Conservation (phyloP, 2,113 vertebrate species). For the Gasterosteus aculeatus region DNA sequence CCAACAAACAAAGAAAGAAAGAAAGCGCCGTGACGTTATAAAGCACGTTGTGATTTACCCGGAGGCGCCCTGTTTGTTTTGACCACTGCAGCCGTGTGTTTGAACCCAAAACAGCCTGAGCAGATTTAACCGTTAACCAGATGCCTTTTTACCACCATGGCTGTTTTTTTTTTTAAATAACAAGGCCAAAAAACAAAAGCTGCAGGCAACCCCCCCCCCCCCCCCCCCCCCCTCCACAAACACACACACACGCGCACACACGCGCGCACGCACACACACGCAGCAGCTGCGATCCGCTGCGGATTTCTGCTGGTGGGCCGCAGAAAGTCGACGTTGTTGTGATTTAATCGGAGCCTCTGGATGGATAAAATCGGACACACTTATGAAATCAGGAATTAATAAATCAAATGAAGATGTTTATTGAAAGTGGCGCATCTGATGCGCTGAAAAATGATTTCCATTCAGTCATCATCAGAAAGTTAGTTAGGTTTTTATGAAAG, state of each 20-base stretch:
- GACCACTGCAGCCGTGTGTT: conserved; percentile 61
- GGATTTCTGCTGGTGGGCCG: background rate
- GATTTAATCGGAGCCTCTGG: background rate
- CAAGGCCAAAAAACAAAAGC: conserved; percentile 6
- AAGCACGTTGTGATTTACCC: conserved; percentile 47
- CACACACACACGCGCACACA: no score
- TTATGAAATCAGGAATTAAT: background rate
- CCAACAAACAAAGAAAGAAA: background rate
- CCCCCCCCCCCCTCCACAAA: no score
- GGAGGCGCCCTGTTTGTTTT: conserved; percentile 70
- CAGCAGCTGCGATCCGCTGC: conserved; percentile 39
- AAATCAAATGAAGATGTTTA: background rate
- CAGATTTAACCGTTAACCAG: conserved; percentile 63
- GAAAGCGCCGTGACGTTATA: background rate
- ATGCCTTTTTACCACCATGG: conserved; percentile 48
- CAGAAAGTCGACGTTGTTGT: background rate
- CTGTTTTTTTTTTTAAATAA: conserved; percentile 34
- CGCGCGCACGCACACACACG: background rate
- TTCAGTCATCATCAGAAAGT: background rate
- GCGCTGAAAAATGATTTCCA: background rate
- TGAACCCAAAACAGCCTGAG: conserved; percentile 64
- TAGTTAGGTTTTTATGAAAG: background rate
- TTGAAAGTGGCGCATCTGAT: background rate
- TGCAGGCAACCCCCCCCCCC: background rate
- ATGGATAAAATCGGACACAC: background rate